Base-by-base conservation (phyloP, 92 coral and sea anemone species). In the Siderastrea radians region DNA sequence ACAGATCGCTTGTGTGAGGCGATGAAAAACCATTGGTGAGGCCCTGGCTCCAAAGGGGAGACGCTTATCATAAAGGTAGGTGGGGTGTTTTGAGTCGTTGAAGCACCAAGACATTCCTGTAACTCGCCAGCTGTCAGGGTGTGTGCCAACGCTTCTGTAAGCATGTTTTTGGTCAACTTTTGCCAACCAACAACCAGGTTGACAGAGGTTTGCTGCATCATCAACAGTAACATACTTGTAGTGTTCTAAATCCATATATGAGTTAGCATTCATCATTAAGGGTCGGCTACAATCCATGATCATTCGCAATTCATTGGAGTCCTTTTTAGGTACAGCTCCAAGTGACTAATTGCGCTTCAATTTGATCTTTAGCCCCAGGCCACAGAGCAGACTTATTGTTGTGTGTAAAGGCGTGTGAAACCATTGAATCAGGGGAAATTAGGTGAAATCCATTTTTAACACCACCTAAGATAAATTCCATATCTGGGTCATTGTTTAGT, bases 261-360 rank as follows among this genome's bases (percentile, higher is more conserved):
- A 84, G 62, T 84, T 74, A 3, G 75, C 51, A 48, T 64, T 84
- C 11, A 51, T 62, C 7, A 7, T 74, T 26, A 51, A 26, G 51
- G 77, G 89, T 65, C 50, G 59, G 68, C 83, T 66, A 76, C 71
- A 74, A 72, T 74, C 81, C 88, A 74, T 84, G 55, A 84, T 74
- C 81, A 74, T 84, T 16, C 75, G 53, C 63, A 84, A 12, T 85
- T 85, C 77, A 44, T 72, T 14, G 7, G 78, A 68, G 75, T 68
- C 69, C 89, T 80, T 77, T 76, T 85, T 85, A 12, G 83, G 83
- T 76, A 76, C 83, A 15, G 77, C 83, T 67, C 77, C 83, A 66
- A 76, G 71, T 71, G 16, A 60, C 49, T 19, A 84, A 48, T 69
- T 84, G 88, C 49, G 46, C 80, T 78, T 84, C 81, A 44, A 82